Conservation (phyloP, 2,888 invertebrate genomes). For the Liposcelis brunnea region DNA sequence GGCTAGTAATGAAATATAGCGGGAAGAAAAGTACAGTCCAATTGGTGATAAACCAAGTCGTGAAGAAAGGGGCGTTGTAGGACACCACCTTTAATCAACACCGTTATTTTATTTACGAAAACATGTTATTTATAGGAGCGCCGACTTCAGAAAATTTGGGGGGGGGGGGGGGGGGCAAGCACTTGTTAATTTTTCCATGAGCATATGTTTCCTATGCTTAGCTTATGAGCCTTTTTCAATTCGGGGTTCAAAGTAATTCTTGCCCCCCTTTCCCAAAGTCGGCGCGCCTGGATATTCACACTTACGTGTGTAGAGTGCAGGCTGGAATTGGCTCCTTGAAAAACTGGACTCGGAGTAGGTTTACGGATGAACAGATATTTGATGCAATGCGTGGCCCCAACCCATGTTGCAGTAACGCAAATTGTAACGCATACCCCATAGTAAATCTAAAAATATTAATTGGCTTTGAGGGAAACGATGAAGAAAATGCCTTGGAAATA, state of each 20-base stretch:
- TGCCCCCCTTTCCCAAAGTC: background rate
- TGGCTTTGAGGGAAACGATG: background rate
- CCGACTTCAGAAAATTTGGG: too few relatives aligned
- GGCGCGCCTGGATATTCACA: background rate
- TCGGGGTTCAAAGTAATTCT: too few relatives aligned
- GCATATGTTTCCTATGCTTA: too few relatives aligned
- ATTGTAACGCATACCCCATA: constrained; percentile 76
- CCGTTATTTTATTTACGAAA: constrained; percentile 1
- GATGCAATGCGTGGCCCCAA: constrained; percentile 80
- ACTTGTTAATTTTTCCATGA: too few relatives aligned
- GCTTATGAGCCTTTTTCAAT: too few relatives aligned
- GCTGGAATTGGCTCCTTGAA: constrained; percentile 16
- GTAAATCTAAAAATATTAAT: constrained; percentile 48
- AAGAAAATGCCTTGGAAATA: too few relatives aligned
- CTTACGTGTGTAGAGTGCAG: constrained; percentile 10
- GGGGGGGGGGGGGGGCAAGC: too few relatives aligned
- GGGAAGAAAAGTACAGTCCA: constrained; percentile 86
- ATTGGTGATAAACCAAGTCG: constrained; percentile 87
- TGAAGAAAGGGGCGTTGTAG: constrained; percentile 87
- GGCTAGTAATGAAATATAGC: constrained; percentile 58
- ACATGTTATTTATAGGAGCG: too few relatives aligned
- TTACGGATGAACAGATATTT: constrained; percentile 55
- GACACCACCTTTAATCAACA: constrained; percentile 29
- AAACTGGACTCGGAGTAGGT: background rate
- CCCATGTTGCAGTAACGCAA: constrained; percentile 78